Evolutionary conservation across 2,888 invertebrate species (phyloP).

Genomic region (Agonopterix heracliana): DNA sequence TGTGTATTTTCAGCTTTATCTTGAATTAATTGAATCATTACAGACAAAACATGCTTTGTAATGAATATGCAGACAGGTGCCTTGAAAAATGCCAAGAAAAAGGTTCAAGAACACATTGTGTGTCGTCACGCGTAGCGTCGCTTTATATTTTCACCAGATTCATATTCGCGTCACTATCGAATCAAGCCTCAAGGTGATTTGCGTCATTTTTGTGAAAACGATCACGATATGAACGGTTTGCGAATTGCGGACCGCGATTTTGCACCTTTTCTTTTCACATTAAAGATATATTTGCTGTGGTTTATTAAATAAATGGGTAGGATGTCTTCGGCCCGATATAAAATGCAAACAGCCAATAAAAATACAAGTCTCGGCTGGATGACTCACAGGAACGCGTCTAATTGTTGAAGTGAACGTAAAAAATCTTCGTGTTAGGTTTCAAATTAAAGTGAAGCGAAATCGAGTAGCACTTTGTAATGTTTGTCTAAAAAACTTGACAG

Average conservation of each 20-base stretch:
- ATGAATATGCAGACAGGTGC: neutral
- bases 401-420: slow-evolving; percentile 58
- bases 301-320: slow-evolving; percentile 12
- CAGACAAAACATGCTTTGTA: neutral
- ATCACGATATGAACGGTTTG: no score
- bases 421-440: slow-evolving; percentile 57
- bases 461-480: slow-evolving; percentile 17
- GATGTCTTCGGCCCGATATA: slow-evolving; percentile 49
- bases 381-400: slow-evolving; percentile 68
- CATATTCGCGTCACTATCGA: neutral
- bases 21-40: slow-evolving; percentile 1
- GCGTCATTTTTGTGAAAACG: no score
- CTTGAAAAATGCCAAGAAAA: slow-evolving; percentile 6
- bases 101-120: slow-evolving; percentile 20
- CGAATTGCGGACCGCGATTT: neutral
- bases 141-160: neutral
- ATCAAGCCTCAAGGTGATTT: neutral
- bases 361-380: slow-evolving; percentile 64
- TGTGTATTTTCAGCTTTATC: slow-evolving; percentile 28
- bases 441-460: slow-evolving; percentile 52
- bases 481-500: no score
- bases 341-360: slow-evolving; percentile 64
- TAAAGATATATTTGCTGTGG: neutral
- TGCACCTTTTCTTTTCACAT: neutral
- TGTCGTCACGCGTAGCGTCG: slow-evolving; percentile 30